These are phyloP conservation scores for Charaxes varanes DNA, from an alignment of 1,140 invertebrate species.

Conservation along the genomic window DNA sequence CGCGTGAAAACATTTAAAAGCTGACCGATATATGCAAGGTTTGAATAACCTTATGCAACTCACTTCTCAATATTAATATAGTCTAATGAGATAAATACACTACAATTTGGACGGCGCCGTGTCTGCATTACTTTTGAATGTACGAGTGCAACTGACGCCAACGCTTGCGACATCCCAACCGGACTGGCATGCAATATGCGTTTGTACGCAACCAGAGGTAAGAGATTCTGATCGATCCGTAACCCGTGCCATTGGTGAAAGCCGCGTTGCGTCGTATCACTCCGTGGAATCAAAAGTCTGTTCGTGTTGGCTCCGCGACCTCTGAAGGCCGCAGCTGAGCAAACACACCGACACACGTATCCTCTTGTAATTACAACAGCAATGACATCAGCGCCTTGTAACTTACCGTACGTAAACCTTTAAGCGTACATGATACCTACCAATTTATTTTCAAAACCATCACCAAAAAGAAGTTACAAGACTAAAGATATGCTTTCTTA, in stretches of 20 bases:
- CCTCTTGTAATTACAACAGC: constrained; percentile 37
- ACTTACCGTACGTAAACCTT: too few species aligned
- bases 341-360: constrained; percentile 38
- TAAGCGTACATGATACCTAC: too few species aligned
- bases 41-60: too few species aligned
- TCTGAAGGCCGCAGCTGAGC: constrained; percentile 55
- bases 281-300: constrained; percentile 21
- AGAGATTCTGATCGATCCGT: constrained; percentile 14
- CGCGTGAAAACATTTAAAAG: too few species aligned
- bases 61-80: not conserved
- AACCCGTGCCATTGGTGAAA: constrained; percentile 30
- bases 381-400: constrained; percentile 48
- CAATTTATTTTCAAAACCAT: too few species aligned
- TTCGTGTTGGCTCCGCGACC: constrained; percentile 27
- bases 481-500: too few species aligned
- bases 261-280: constrained; percentile 13
- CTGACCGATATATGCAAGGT: too few species aligned
- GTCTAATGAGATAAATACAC: constrained; percentile 3
- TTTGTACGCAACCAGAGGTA: constrained; percentile 39
- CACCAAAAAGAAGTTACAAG: too few species aligned
- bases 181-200: constrained; percentile 51
- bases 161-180: constrained; percentile 47
- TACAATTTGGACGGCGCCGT: constrained; percentile 39
- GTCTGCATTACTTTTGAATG: constrained; percentile 42
- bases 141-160: constrained; percentile 40